Evolutionary conservation across 2,888 invertebrate species (phyloP).

Genomic region (Copidosoma aretas): DNA sequence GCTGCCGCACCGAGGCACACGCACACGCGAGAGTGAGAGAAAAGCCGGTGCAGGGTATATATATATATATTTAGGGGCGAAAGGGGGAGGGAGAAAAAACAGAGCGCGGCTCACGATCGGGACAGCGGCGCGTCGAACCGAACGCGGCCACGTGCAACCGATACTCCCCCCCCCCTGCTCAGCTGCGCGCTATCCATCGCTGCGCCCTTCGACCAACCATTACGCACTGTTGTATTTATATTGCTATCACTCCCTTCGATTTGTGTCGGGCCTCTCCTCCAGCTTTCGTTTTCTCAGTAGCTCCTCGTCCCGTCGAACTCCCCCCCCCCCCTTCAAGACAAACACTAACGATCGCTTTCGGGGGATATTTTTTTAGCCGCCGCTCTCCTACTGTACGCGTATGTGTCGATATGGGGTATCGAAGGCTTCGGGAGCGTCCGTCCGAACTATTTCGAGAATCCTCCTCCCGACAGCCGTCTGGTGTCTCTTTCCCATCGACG

Average conservation of each 20-base stretch:
- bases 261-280: slow-evolving; percentile 6
- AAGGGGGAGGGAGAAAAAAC: slow-evolving; percentile 51
- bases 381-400: no score
- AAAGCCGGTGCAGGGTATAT: no score
- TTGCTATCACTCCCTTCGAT: slow-evolving; percentile 6
- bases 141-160: slow-evolving; percentile 55
- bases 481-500: slow-evolving; percentile 34
- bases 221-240: no score
- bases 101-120: slow-evolving; percentile 49
- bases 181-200: slow-evolving; percentile 40
- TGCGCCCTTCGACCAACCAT: background rate
- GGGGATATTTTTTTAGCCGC: no score
- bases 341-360: no score
- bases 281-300: slow-evolving; percentile 23
- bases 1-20: slow-evolving; percentile 18
- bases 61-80: no score
- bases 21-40: slow-evolving; percentile 41
- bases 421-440: slow-evolving; percentile 15
- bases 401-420: no score
- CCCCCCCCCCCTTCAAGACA: background rate
- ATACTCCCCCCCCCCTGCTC: slow-evolving; percentile 50
- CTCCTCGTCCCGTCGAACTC: no score
- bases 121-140: no score
- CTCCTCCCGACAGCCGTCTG: slow-evolving; percentile 33
- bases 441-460: slow-evolving; percentile 46